A percentile compares a stretch with the other conserved stretches of the same genome.
Conservation (phyloP, 2,888 invertebrate genomes). For the Aphodius sticticus region DNA sequence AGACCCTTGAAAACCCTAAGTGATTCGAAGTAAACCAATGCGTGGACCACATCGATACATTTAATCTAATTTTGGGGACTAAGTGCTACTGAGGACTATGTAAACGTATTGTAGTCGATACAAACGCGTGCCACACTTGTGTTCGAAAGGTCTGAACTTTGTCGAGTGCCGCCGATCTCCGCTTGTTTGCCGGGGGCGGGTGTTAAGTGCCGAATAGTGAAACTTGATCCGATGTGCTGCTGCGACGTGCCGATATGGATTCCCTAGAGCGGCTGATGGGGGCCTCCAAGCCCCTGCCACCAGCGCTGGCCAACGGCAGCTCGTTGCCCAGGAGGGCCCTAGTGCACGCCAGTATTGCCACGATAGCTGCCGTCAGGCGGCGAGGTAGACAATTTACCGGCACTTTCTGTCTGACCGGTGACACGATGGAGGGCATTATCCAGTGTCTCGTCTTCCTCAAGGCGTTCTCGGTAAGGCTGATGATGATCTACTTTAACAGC, state of each 20-base stretch:
- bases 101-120: neutral
- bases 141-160: slow-evolving; percentile 17
- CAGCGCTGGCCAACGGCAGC: slow-evolving; percentile 61
- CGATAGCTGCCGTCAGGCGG: slow-evolving; percentile 75
- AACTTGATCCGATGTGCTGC: slow-evolving; percentile 34
- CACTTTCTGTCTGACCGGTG: slow-evolving; percentile 88
- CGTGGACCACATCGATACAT: neutral
- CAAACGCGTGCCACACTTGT: neutral
- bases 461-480: slow-evolving; percentile 85
- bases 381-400: slow-evolving; percentile 86
- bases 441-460: slow-evolving; percentile 92
- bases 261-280: slow-evolving; percentile 83
- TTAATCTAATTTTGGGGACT: neutral
- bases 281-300: slow-evolving; percentile 72
- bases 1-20: neutral
- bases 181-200: slow-evolving; percentile 10
- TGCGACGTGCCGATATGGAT: slow-evolving; percentile 68
- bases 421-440: slow-evolving; percentile 93
- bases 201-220: neutral
- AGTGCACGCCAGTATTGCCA: slow-evolving; percentile 79
- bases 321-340: slow-evolving; percentile 68
- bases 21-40: neutral
- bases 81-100: neutral
- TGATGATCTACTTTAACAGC: neutral
- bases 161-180: slow-evolving; percentile 25